Evolutionary conservation across 2,797 vertebrate species (phyloP), one percentile per base, ranked within the genome.

Genomic region (Luscinia luscinia): DNA sequence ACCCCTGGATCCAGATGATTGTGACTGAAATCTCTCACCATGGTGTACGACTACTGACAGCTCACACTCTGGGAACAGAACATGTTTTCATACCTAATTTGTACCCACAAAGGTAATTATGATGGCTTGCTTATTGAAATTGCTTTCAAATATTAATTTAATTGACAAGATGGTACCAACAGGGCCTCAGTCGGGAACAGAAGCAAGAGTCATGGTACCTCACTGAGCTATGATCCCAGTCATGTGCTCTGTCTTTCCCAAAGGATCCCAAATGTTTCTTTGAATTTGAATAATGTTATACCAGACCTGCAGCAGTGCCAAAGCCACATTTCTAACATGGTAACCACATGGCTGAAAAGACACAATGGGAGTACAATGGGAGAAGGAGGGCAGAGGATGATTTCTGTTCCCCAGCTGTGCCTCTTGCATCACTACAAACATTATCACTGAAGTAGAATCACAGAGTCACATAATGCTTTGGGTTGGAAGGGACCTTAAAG

Each of bases 241-340:
- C 52, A 61, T 0, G 0, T n/a, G 27, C 19, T 32, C 69, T 38
- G 0, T 30, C 34, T 40, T 75, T 76, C 38, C 63, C 62, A 73
- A 55, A 61, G 74, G 63, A 89, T 89, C 40, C 28, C 41, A 64
- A 63, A 36, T 6, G 22, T 70, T 92, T 80, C 36, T 82, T 24
- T 67, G 45, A 55, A 69, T 81, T 48, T 48, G 21, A 72, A n/a
- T 61, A 34, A 57, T 2, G 30, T 49, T 59, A 12, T 26, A 52
- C 20, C 79, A 80, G 57, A 57, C 57, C 45, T 74, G 75, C 52
- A 77, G 67, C 0, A 0, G 40, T 49, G 83, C 63, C 61, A 79
- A 82, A 76, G 67, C 45, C 43, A 49, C 57, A 22, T 27, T 90
- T 90, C 55, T 59, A 66, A 45, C 34, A 28, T 2, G 12, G 45